phyloP scores from a whole-genome alignment of 2,113 vertebrate species.

The Malurus cyaneus region DNA sequence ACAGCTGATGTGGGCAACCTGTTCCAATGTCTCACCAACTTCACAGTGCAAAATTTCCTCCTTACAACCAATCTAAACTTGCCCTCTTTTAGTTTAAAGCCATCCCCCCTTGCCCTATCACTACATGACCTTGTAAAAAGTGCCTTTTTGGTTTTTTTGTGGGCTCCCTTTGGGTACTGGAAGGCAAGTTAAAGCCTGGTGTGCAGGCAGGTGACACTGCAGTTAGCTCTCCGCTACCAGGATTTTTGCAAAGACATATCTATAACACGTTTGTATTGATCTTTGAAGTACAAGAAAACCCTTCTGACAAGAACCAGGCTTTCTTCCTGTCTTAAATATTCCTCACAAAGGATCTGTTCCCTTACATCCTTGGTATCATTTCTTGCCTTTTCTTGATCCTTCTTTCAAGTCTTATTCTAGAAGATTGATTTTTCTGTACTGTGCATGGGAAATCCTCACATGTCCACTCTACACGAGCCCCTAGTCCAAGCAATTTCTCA shows the following conservation, averaged over 20 bases:
- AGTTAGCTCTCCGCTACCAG: not conserved
- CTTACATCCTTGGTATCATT: not conserved
- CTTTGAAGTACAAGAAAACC: not conserved
- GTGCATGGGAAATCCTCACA: conserved; percentile 37
- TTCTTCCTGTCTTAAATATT: not conserved
- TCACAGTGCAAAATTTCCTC: not conserved
- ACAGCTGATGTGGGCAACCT: not conserved
- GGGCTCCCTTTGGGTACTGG: not conserved
- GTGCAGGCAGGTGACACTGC: not conserved
- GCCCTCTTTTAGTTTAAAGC: not conserved
- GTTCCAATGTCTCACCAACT: not conserved
- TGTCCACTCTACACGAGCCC: conserved; percentile 13
- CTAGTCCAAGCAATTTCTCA: conserved; percentile 53
- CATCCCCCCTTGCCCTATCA: not conserved
- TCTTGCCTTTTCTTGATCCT: not conserved
- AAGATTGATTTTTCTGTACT: conserved; percentile 47
- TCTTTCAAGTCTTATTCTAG: not conserved
- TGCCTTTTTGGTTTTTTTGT: not conserved
- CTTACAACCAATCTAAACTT: not conserved
- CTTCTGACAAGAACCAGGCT: not conserved
- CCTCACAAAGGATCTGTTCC: not conserved
- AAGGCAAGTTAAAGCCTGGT: not conserved
- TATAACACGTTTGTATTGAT: not conserved
- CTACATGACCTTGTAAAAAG: not conserved
- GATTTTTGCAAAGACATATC: not conserved